Evolutionary conservation across 1,140 invertebrate genomes (phyloP).

Genomic region (Eriocheir sinensis): DNA sequence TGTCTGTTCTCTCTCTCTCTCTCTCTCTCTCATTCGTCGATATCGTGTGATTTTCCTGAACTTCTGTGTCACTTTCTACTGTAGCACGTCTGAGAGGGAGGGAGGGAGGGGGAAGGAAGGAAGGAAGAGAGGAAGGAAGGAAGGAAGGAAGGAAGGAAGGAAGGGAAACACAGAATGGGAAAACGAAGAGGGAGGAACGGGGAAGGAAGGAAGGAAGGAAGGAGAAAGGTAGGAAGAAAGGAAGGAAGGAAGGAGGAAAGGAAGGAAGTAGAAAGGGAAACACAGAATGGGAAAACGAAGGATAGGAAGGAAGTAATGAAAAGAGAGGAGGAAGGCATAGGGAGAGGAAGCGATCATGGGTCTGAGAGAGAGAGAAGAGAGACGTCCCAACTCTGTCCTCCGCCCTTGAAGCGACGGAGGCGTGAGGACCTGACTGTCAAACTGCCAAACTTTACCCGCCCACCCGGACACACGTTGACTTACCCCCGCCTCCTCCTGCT

Average conservation of each 20-base stretch:
- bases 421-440: neutral
- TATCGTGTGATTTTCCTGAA: neutral
- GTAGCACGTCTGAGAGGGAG: too few species aligned
- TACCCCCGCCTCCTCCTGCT: too few species aligned
- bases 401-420: neutral
- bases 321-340: neutral
- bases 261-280: neutral
- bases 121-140: neutral
- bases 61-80: too few species aligned
- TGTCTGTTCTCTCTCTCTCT: constrained; percentile 30
- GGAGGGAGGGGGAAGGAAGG: too few species aligned
- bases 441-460: constrained; percentile 24
- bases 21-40: neutral
- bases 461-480: too few species aligned
- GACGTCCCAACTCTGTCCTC: neutral
- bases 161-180: neutral
- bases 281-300: neutral
- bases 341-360: too few species aligned
- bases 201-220: constrained; percentile 4
- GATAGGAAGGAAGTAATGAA: neutral
- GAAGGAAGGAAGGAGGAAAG: too few species aligned
- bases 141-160: neutral
- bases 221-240: neutral
- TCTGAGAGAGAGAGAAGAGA: neutral
- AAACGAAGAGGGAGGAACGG: neutral